Evolutionary conservation across 2,113 vertebrate genomes (phyloP), one percentile per base, ranked within the genome.

Genomic region (Hippocampus comes): DNA sequence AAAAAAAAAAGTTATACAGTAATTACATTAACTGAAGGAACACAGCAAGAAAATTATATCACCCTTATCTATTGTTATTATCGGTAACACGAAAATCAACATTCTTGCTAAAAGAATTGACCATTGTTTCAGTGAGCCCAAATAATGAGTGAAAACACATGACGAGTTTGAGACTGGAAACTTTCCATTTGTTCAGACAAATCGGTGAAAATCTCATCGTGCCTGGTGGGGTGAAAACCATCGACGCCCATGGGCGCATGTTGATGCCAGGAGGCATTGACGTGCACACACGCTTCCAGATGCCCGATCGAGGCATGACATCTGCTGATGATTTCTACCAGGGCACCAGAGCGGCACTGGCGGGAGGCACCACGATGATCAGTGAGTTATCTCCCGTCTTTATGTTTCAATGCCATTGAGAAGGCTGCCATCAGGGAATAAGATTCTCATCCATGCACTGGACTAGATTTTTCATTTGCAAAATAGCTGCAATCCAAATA

Each of bases 131-230:
- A 46, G 14, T 46, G 9, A 46, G 43, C 43, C 43, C 12, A 46
- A 21, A 55, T 55, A 23, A 56, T 12, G n/a, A 12, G 9, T 23
- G 2, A 57, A 57, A 57, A 57, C 11, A 15, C 14, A 18, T 49
- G 5, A 18, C 5, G 14, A 17, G 5, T 49, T 17, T 49, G 48
- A 18, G 46, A 1, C 46, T 15, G 2, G 14, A 48, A 48, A 48
- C 46, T 48, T 48, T 18, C 5, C 5, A 51, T 18, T 48, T 55
- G 1, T 64, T 69, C 71, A 99, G 97, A 89, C 97, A 99, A 94
- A 99, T 99, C 43, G 97, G 97, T 63, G 97, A 99, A 85, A 99
- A 98, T 76, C 93, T 99, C 82, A 99, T 99, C 5, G 97, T 99
- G 63, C 97, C 97, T 0, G 97, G 97, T 1, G 97, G 97, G 30